phyloP scores from a whole-genome alignment of 2,888 invertebrate species.

The Trachelus stipa region DNA sequence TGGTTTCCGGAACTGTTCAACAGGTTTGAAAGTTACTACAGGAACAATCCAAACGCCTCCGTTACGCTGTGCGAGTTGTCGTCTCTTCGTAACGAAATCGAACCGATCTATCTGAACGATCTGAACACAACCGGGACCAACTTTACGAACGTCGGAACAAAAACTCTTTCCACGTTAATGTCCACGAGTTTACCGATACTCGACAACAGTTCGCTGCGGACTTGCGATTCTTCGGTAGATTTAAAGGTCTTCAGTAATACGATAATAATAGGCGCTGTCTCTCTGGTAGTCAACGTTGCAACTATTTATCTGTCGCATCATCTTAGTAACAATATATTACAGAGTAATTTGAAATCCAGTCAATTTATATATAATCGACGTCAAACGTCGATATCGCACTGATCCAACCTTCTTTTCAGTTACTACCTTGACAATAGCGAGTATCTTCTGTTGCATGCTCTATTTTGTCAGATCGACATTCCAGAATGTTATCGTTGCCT shows the following conservation, averaged over 20 bases:
- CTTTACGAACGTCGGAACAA: neutral
- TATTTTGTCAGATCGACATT: conserved; percentile 71
- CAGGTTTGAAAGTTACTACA: conserved; percentile 64
- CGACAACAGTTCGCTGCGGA: neutral
- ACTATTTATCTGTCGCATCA: conserved; percentile 70
- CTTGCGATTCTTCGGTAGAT: conserved; percentile 71
- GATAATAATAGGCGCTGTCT: conserved; percentile 73
- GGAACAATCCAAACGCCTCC: conserved; percentile 65
- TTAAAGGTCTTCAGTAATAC: conserved; percentile 73
- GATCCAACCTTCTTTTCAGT: conserved; percentile 18
- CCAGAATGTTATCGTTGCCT: conserved; percentile 70
- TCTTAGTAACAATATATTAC: conserved; percentile 52
- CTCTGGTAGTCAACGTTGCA: conserved; percentile 72
- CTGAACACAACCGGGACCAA: neutral
- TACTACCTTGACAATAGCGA: conserved; percentile 65
- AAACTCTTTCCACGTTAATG: neutral
- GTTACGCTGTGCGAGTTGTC: conserved; percentile 65
- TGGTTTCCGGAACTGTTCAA: conserved; percentile 81
- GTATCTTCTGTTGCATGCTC: conserved; percentile 69
- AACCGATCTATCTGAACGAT: conserved; percentile 6
- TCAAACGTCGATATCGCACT: neutral
- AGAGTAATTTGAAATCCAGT: conserved; percentile 46
- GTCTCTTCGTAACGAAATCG: conserved; percentile 40
- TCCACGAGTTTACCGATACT: neutral
- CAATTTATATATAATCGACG: neutral